Base-by-base conservation (phyloP, 2,888 invertebrate genomes). In the Charanyca ferruginea region DNA sequence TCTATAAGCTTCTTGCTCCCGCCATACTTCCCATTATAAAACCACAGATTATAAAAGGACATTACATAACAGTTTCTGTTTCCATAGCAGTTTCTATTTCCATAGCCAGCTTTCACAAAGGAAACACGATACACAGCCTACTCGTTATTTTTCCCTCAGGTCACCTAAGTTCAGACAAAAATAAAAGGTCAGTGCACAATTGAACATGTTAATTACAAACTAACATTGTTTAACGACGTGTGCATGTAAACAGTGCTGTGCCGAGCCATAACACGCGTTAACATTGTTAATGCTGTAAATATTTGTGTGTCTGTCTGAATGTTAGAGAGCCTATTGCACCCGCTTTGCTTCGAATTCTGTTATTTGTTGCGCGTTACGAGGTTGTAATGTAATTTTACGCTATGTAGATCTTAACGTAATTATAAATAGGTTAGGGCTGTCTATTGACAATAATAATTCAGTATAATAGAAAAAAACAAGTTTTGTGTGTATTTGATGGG, bases 261-360 rank as follows among this genome's bases (percentile, higher is more conserved):
- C 65, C n/a, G 73, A 75, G 77, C 69, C 75, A 81, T 78, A 80
- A 81, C 79, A 78, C 52, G 77, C 81, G 72, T 73, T 73, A 75
- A 81, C 80, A 75, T 73, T 83, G 83, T 82, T 79, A 70, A 73
- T 77, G 79, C 69, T 65, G 79, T 86, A 86, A 86, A 86, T 81
- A 85, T 86, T 86, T 79, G 82, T 78, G 61, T 72, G 83, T 83
- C 79, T 74, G 85, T 83, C 77, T 82, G 85, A 82, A 70, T 80
- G 83, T 80, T 59, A 59, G 79, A 68, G 69, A 66, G 81, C 76
- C 72, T 81, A 78, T 69, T 77, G 80, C 83, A 72, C 79, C 77
- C 81, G 81, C 64, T 66, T 73, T 74, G 73, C 68, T 79, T 73
- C 57, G 51, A 66, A 59, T 76, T 62, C 53, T 66, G 52, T 47